These are phyloP conservation scores for Dasyprocta punctata DNA, from an alignment of 2,113 vertebrate species.

Conservation along the genomic window DNA sequence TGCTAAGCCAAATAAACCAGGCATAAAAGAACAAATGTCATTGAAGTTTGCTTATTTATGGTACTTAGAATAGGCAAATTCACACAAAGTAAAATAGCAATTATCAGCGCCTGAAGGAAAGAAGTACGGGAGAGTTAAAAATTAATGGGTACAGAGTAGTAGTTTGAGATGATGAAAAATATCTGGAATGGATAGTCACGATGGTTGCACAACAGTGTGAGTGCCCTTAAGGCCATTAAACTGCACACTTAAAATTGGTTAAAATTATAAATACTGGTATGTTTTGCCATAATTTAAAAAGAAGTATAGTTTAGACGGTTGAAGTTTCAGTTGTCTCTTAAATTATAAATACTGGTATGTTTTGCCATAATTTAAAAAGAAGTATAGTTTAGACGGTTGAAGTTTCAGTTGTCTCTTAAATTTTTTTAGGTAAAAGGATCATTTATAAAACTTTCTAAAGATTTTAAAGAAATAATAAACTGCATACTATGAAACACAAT, in stretches of 20 bases:
- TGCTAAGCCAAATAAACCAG: background rate
- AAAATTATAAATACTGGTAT: too few relatives aligned
- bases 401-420: background rate
- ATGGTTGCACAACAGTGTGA: background rate
- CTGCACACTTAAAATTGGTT: background rate
- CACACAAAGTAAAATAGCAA: background rate
- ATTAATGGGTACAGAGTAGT: background rate
- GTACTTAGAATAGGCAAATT: background rate
- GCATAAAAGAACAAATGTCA: background rate
- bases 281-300: too few relatives aligned
- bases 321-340: too few relatives aligned
- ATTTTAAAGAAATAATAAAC: slow-evolving; percentile 10
- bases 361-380: too few relatives aligned
- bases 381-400: background rate
- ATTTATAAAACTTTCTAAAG: background rate
- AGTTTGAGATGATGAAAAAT: background rate
- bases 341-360: too few relatives aligned
- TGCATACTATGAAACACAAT: background rate
- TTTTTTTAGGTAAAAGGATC: background rate
- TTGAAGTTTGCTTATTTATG: background rate
- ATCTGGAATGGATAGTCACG: background rate
- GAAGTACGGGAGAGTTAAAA: background rate
- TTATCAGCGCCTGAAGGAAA: background rate
- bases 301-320: too few relatives aligned
- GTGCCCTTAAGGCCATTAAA: background rate